These are phyloP conservation scores for Clistopyga incitator DNA, from an alignment of 2,888 invertebrate genomes.

Conservation along the genomic window DNA sequence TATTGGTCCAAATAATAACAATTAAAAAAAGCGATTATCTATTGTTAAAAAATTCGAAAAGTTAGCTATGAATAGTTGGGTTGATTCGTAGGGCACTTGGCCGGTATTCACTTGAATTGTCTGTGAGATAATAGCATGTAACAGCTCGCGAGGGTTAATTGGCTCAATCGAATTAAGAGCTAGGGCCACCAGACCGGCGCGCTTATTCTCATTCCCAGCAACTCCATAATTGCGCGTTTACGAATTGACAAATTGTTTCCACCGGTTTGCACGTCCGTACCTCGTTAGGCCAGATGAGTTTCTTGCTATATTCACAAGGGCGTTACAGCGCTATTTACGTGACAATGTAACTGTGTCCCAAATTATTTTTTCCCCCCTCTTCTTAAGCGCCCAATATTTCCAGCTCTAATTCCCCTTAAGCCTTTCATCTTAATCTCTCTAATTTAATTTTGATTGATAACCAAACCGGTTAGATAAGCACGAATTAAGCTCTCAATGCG, in stretches of 20 bases:
- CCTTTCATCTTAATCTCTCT: too few species aligned
- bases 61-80: neutral
- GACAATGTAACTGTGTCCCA: neutral
- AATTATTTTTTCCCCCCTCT: too few species aligned
- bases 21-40: too few species aligned
- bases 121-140: conserved; percentile 1
- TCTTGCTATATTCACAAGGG: conserved; percentile 38
- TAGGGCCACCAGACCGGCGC: conserved; percentile 50
- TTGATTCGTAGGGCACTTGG: neutral
- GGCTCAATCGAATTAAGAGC: conserved; percentile 81
- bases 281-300: conserved; percentile 70
- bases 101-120: conserved; percentile 3
- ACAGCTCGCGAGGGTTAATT: conserved; percentile 74
- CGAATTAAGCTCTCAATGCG: too few species aligned
- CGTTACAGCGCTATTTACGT: conserved; percentile 19
- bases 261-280: conserved; percentile 78
- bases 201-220: conserved; percentile 79
- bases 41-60: neutral
- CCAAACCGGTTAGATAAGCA: too few species aligned
- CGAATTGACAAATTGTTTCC: conserved; percentile 83
- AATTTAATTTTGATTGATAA: too few species aligned
- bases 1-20: too few species aligned
- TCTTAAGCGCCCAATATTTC: too few species aligned
- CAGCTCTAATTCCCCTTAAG: too few species aligned
- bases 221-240: conserved; percentile 80